These are phyloP conservation scores for Eidolon helvum DNA, from an alignment of 2,113 vertebrate species.

Conservation along the genomic window DNA sequence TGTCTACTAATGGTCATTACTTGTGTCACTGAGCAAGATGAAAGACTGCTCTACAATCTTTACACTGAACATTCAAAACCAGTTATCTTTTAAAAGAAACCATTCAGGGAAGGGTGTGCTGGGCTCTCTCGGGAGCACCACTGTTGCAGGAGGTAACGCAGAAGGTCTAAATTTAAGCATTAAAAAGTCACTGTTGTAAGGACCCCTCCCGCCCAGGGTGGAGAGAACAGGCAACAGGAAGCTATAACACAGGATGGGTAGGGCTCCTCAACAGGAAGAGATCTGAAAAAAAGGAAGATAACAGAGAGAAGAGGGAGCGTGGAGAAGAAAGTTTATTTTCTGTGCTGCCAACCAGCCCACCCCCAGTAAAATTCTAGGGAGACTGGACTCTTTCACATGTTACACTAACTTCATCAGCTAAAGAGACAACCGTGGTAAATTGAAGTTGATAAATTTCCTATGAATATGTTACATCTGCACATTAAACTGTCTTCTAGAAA, in stretches of 20 bases:
- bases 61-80: neutral
- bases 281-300: slow-evolving; percentile 2
- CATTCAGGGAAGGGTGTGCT: neutral
- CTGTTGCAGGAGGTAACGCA: neutral
- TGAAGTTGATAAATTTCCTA: neutral
- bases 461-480: neutral
- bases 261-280: slow-evolving; percentile 49
- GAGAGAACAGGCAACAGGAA: slow-evolving; percentile 43
- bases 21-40: neutral
- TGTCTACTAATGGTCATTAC: neutral
- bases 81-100: neutral
- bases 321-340: neutral
- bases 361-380: neutral
- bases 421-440: neutral
- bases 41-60: neutral
- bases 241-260: slow-evolving; percentile 26
- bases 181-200: slow-evolving; percentile 18
- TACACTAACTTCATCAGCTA: neutral
- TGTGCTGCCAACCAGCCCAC: neutral
- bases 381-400: neutral
- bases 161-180: slow-evolving; percentile 38
- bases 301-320: neutral
- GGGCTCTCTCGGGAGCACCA: neutral
- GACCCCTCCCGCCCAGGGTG: slow-evolving; percentile 6
- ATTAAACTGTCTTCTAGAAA: neutral